phyloP scores from a whole-genome alignment of 1,140 invertebrate species.

The Vollenhovia emeryi region DNA sequence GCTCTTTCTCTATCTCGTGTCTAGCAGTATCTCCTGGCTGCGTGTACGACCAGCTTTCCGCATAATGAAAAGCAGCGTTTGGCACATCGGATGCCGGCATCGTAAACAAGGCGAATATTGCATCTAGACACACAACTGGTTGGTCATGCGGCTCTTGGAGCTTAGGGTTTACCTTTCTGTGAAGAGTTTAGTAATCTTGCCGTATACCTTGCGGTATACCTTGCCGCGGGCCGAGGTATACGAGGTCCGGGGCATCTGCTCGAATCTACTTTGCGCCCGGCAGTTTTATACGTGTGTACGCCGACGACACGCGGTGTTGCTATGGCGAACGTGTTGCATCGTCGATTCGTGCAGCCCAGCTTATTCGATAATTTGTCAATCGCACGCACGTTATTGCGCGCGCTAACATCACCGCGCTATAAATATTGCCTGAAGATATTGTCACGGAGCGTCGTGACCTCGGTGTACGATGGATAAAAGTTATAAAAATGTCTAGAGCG shows the following conservation, averaged over 20 bases:
- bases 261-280: not conserved
- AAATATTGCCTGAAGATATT: slow-evolving; percentile 25
- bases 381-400: slow-evolving; percentile 5
- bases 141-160: not conserved
- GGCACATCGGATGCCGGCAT: not conserved
- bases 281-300: not conserved
- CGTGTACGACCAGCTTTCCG: not conserved
- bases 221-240: too few relatives aligned
- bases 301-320: not conserved
- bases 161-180: slow-evolving; percentile 16
- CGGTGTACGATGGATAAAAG: not conserved
- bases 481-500: slow-evolving; percentile 29
- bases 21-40: not conserved
- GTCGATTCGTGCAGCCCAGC: not conserved
- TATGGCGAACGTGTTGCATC: not conserved
- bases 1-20: not conserved
- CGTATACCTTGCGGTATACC: not conserved
- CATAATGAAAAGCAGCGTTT: slow-evolving; percentile 62
- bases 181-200: slow-evolving; percentile 19
- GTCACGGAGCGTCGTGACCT: not conserved
- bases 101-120: slow-evolving; percentile 62
- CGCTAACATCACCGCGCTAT: not conserved
- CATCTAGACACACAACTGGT: slow-evolving; percentile 22
- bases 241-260: not conserved
- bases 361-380: slow-evolving; percentile 42